phyloP scores from a whole-genome alignment of 2,113 vertebrate species.

The Ariopsis seemanni region DNA sequence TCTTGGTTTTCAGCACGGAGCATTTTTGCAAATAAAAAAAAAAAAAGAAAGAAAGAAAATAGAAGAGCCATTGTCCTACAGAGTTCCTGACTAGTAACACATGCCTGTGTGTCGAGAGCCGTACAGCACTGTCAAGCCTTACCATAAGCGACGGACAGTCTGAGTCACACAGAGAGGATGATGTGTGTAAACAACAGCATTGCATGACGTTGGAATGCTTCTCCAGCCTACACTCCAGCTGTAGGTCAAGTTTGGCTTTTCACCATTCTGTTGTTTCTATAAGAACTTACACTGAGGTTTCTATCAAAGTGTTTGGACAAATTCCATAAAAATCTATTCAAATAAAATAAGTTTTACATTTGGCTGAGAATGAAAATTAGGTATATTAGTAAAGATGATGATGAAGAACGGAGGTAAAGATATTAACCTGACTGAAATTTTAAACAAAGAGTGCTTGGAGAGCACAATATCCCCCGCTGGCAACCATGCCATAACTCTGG shows the following conservation, averaged over 20 bases:
- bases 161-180: not conserved
- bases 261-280: not conserved
- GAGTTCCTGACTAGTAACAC: not conserved
- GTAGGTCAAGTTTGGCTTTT: not conserved
- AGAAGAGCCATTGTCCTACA: constrained; percentile 18
- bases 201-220: not conserved
- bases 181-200: constrained; percentile 2
- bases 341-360: not conserved
- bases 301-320: not conserved
- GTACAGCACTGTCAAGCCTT: not conserved
- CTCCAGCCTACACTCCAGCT: not conserved
- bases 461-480: too few species aligned
- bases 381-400: not conserved
- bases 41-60: not conserved
- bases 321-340: not conserved
- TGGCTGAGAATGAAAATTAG: not conserved
- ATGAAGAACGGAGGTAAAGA: not conserved
- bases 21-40: not conserved
- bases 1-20: constrained; percentile 26
- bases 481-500: too few species aligned
- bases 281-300: not conserved
- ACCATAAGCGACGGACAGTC: not conserved
- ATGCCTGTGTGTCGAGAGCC: not conserved
- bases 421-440: not conserved
- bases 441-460: too few species aligned